Conservation (phyloP, 2,888 invertebrate species). For the Rhyacophila evoluta region DNA sequence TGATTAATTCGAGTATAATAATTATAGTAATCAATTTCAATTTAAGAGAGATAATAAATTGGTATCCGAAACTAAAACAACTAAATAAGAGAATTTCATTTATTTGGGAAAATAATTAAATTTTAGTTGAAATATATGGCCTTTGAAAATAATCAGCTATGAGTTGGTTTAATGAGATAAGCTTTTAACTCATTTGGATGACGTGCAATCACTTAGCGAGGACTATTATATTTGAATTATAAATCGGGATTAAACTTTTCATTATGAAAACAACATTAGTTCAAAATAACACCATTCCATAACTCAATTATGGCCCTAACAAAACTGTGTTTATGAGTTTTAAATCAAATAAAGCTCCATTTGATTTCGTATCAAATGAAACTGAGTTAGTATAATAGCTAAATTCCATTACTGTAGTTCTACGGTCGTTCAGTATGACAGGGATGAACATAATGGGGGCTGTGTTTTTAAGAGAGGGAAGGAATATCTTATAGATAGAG, state of each 20-base stretch:
- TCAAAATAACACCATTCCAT: slow-evolving; percentile 35
- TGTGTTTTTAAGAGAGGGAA: slow-evolving; percentile 3
- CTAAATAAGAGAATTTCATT: too few species aligned
- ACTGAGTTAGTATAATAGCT: slow-evolving; percentile 43
- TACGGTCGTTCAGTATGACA: slow-evolving; percentile 37
- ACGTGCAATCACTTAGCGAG: slow-evolving; percentile 15
- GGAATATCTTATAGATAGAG: slow-evolving; percentile 36
- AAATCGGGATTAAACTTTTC: slow-evolving; percentile 50
- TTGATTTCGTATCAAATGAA: slow-evolving; percentile 48
- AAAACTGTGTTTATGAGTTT: slow-evolving; percentile 47
- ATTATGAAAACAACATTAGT: slow-evolving; percentile 40
- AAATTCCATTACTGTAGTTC: slow-evolving; percentile 50
- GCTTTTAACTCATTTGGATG: slow-evolving; percentile 9
- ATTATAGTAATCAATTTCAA: too few species aligned
- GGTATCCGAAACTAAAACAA: too few species aligned
- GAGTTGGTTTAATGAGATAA: slow-evolving; percentile 16
- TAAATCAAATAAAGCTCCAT: slow-evolving; percentile 52
- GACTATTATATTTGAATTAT: slow-evolving; percentile 15
- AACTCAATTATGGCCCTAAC: slow-evolving; percentile 47
- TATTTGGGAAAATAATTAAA: neutral
- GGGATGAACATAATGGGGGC: slow-evolving; percentile 2
- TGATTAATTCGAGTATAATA: too few species aligned
- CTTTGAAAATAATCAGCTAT: neutral
- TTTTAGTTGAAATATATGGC: neutral
- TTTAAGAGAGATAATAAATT: too few species aligned